Conservation (phyloP, 1,140 invertebrate genomes). For the Schmidtea mediterranea region DNA sequence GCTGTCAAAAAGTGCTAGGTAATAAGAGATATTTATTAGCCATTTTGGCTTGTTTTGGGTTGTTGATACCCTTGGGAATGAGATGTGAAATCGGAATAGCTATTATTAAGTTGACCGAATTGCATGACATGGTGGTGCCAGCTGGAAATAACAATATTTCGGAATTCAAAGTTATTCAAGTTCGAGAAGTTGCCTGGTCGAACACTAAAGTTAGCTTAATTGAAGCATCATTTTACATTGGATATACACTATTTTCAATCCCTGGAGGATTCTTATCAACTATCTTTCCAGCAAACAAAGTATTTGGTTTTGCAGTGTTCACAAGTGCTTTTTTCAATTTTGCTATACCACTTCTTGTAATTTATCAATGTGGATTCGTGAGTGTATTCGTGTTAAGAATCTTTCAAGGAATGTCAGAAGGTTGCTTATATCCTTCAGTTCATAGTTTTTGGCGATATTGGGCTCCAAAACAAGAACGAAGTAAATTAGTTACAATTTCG, state of each 20-base stretch:
- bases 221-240: conserved; percentile 4
- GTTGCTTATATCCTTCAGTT: neutral
- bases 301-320: neutral
- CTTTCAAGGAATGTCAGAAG: conserved; percentile 5
- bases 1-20: no score
- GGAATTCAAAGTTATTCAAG: neutral
- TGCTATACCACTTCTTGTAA: neutral
- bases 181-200: conserved; percentile 2
- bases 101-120: conserved; percentile 4
- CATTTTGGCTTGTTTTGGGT: neutral
- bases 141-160: neutral
- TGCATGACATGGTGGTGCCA: neutral
- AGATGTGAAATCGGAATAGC: conserved; percentile 2
- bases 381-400: neutral
- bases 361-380: neutral
- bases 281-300: neutral
- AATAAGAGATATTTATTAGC: neutral
- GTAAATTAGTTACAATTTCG: neutral
- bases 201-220: neutral
- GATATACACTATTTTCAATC: conserved; percentile 1
- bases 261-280: conserved; percentile 1
- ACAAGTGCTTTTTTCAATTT: neutral
- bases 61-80: conserved; percentile 3
- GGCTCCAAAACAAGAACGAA: conserved; percentile 3
- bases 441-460: conserved; percentile 2